Base-by-base conservation (phyloP, 2,797 vertebrate species). In the Glyptemys insculpta region DNA sequence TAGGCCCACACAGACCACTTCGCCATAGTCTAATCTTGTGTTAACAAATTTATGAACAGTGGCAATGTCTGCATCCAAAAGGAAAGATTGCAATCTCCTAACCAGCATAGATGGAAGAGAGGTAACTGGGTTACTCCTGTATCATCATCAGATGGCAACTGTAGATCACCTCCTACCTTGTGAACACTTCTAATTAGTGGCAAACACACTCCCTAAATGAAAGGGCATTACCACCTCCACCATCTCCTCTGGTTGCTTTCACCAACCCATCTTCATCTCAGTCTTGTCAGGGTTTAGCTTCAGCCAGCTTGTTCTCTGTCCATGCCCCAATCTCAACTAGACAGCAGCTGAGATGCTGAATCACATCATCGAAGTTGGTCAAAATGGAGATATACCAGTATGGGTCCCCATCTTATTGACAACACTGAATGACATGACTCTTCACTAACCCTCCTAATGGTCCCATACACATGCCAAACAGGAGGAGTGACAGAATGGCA, bases 1-100 rank as follows among this genome's bases (percentile, higher is more conserved):
- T 7, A 49, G 72, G n/a, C 10, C 12, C 19, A 10, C 47, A 1
- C 9, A 0, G 2, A 12, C 65, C 12, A 6, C 1, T 5, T 79
- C 19, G 11, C 9, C 2, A 0, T 57, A 56, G 74, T 16, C 56
- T 79, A 79, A 82, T 27, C 9, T 52, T 72, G 37, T 12, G 0
- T 4, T 80, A 41, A 16, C 10, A 34, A 5, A 8, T 15, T 16
- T 49, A 34, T 27, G 56, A 57, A 57, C 21, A 56, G 31, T n/a
- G 31, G 34, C 15, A 16, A 65, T 16, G 62, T n/a, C 34, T 65
- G 14, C 18, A 65, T 65, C 31, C 59, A n/a, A 65, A 65, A 62
- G 54, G 54, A 65, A 65, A 34, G 14, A 31, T 25, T 65, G 62
- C 62, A 65, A 9, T n/a, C 62, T 65, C 62, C 34, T 65, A 65